A percentile compares a stretch with the other conserved stretches of the same genome.
These are phyloP conservation scores for Venusia cambrica DNA, from an alignment of 2,888 invertebrate species.

Conservation along the genomic window DNA sequence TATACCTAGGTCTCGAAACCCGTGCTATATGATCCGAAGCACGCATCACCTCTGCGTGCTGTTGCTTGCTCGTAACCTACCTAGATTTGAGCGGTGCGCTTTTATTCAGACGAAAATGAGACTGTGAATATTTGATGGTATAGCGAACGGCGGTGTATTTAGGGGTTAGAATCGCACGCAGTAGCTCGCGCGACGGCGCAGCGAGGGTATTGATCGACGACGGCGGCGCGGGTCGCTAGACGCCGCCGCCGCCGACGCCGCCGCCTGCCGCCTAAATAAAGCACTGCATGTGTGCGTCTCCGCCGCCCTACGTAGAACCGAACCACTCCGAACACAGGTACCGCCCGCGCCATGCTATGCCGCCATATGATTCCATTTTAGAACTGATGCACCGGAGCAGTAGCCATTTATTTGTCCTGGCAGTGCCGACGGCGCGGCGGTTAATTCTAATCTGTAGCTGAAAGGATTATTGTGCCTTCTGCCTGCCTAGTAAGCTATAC, in stretches of 20 bases:
- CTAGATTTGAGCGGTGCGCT: slow-evolving; percentile 38
- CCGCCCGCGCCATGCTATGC: too few species aligned
- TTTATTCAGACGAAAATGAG: slow-evolving; percentile 66
- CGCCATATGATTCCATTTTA: slow-evolving; percentile 23
- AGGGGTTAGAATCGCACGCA: slow-evolving; percentile 68
- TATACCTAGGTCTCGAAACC: too few species aligned
- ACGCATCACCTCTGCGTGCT: too few species aligned
- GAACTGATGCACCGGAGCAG: too few species aligned
- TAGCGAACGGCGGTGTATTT: slow-evolving; percentile 64
- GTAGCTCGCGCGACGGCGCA: slow-evolving; percentile 75
- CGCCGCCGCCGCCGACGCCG: too few species aligned
- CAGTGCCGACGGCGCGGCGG: too few species aligned
- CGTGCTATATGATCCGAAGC: too few species aligned
- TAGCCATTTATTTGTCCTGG: too few species aligned
- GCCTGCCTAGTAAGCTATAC: too few species aligned
- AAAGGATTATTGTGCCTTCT: too few species aligned
- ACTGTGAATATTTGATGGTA: slow-evolving; percentile 78
- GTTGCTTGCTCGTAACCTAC: too few species aligned
- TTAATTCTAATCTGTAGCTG: too few species aligned
- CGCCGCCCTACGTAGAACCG: slow-evolving; percentile 61
- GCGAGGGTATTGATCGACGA: slow-evolving; percentile 77
- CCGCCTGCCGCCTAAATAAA: slow-evolving; percentile 77
- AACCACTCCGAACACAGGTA: slow-evolving; percentile 38
- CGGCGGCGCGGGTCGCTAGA: slow-evolving; percentile 68
- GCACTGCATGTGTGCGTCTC: slow-evolving; percentile 73